A percentile compares a stretch with the other conserved stretches of the same genome.
phyloP scores from a whole-genome alignment of 2,797 vertebrate genomes.

The Pseudotriccus pelzelni region DNA sequence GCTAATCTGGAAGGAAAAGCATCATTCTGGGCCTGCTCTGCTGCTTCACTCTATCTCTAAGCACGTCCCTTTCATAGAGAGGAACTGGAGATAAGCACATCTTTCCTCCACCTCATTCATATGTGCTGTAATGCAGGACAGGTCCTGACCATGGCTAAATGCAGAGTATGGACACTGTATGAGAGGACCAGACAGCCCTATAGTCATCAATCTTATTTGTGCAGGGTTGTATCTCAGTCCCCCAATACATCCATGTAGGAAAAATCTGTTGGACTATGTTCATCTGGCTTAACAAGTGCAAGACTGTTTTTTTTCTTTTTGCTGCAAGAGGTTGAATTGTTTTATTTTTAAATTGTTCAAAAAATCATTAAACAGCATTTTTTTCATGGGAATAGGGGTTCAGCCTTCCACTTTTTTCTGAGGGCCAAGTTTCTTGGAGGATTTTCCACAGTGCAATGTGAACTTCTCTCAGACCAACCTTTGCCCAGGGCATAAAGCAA shows the following conservation, averaged over 20 bases:
- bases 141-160: neutral
- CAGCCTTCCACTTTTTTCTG: neutral
- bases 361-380: neutral
- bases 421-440: neutral
- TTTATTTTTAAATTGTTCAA: neutral
- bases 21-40: neutral
- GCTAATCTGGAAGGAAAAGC: neutral
- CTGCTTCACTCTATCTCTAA: neutral
- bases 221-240: fast-evolving
- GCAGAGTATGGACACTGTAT: neutral
- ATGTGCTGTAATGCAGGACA: neutral
- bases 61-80: neutral
- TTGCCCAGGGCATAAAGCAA: neutral
- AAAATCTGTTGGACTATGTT: neutral
- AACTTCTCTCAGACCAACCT: neutral
- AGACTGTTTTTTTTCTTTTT: neutral
- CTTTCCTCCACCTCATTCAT: neutral
- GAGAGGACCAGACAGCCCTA: neutral
- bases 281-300: neutral
- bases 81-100: neutral
- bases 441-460: neutral
- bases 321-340: neutral
- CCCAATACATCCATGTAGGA: neutral
- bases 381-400: neutral
- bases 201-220: neutral